Base-by-base conservation (phyloP, 2,888 invertebrate genomes). In the Phaonia tiefii region DNA sequence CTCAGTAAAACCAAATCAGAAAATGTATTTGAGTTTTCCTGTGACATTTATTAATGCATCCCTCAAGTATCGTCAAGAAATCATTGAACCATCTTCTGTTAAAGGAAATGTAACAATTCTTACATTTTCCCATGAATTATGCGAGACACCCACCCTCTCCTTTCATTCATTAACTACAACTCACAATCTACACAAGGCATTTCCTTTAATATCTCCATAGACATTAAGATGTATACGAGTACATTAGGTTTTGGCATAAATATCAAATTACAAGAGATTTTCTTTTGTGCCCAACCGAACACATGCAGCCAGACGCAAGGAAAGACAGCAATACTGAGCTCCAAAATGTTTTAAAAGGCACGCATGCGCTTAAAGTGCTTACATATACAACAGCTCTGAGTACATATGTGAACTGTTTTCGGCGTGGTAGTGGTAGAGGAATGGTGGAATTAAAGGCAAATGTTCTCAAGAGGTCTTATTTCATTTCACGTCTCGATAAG, bases 261-360 rank as follows among this genome's bases (percentile, higher is more conserved):
- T 81, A 81, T 81, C 81, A 72, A 72, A 81, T 81, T 81, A 75
- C 80, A 77, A 58, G 44, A 71, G 39, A 74, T 70, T 80, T 80
- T 75, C 78, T 75, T 78, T 75, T 78, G 74, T 81, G 66, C 66
- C 56, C 80, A 58, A 49, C 39, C 17, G 22, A 20, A 63, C 42
- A 39, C 42, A 42, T 15, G 26, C 46, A 66, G 58, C 17, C 63
- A 63, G 25, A 25, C 44, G 26, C 20, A 17, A 63, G 42, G 37
- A 31, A 15, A 13, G 42, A n/a, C 8, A n/a, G 26, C 11, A 54
- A 42, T 10, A 10, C 42, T 67, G 77, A 81, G 81, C 81, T 63
- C 78, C 81, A 78, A 75, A 8, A n/a, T 58, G 39, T 63, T 69
- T 63, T 65, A 25, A 63, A 75, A 69, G 78, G 75, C 81, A 81